Evolutionary conservation across 1,140 invertebrate genomes (phyloP), one percentile per base, ranked within the genome.

Genomic region (Eulimnadia texana): DNA sequence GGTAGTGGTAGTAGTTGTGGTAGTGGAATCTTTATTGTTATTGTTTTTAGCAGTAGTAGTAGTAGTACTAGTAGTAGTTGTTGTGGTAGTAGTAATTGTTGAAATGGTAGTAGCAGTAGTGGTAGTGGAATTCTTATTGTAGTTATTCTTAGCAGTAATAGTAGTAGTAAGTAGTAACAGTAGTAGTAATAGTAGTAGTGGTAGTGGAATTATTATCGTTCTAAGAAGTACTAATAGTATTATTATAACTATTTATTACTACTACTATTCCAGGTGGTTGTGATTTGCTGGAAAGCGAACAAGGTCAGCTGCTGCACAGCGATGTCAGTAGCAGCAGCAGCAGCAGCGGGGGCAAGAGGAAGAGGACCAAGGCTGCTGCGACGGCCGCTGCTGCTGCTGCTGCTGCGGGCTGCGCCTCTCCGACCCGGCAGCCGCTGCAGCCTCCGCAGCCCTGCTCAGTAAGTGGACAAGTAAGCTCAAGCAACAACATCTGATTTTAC

Each of bases 361-460:
- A 42, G 33, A 42, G 33, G 33, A 28, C 54, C 24, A 33, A 27
- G 29, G 33, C 55, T 57, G 54, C 51, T 11, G 42, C 42, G 25
- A 54, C 52, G 9, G 52, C 52, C 24, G 52, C 52, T 25, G 52
- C 52, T 27, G 52, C n/a, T 57, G 55, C 55, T 42, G 33, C 33
- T 42, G 33, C 33, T 42, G 33, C 16, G 6, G 33, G 16, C 16
- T 6, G 6, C 6, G 6, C 33, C 6, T 42, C 33, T 9, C 33
- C 33, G 33, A 42, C 6, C 33, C 33, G 33, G 6, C 33, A 42
- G 33, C 6, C 33, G 33, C 33, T 20, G 55, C 55, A 57, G 33
- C 55, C 55, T 27, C 55, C 55, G 55, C 55, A 57, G 55, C 55
- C 55, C 55, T 57, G 55, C 55, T 57, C 55, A 57, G 55, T 57